These are phyloP conservation scores for Astropecten irregularis DNA, from an alignment of 53 echinoderm and acorn worm species.

Conservation along the genomic window DNA sequence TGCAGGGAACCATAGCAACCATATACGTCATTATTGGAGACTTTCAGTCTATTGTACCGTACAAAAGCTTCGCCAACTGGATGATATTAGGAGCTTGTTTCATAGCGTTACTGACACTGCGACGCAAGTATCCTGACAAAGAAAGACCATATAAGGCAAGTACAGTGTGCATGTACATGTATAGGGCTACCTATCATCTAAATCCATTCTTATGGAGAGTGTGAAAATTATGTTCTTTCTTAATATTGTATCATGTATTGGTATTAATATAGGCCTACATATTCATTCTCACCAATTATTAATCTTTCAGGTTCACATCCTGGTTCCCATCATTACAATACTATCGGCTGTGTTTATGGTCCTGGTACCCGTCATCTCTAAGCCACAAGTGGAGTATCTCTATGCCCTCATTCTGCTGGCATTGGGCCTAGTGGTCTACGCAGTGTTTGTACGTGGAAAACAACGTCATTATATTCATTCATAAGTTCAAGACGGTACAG, in stretches of 20 bases:
- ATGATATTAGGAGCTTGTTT: background rate
- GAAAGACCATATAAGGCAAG: constrained; percentile 8
- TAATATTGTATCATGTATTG: no score
- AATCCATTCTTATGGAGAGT: no score
- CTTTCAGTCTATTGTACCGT: background rate
- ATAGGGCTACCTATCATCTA: no score
- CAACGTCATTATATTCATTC: no score
- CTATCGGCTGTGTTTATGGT: background rate
- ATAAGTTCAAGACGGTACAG: no score
- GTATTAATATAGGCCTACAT: no score
- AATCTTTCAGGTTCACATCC: constrained; percentile 19
- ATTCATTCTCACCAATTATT: no score
- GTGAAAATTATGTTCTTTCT: no score
- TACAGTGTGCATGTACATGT: no score
- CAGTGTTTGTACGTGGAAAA: constrained; percentile 8
- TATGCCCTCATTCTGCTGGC: constrained; percentile 8
- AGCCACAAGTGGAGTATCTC: constrained; percentile 8
- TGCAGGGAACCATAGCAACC: background rate
- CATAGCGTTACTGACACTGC: background rate
- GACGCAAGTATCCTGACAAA: background rate
- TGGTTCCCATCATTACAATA: constrained; percentile 8
- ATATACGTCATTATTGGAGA: background rate
- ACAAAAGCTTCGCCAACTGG: background rate
- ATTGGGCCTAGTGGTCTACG: constrained; percentile 1
- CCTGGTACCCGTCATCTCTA: constrained; percentile 1